A percentile compares a stretch with the other conserved stretches of the same genome.
These are phyloP conservation scores for Melangyna quadrimaculata DNA, from an alignment of 2,888 invertebrate species.

Conservation along the genomic window DNA sequence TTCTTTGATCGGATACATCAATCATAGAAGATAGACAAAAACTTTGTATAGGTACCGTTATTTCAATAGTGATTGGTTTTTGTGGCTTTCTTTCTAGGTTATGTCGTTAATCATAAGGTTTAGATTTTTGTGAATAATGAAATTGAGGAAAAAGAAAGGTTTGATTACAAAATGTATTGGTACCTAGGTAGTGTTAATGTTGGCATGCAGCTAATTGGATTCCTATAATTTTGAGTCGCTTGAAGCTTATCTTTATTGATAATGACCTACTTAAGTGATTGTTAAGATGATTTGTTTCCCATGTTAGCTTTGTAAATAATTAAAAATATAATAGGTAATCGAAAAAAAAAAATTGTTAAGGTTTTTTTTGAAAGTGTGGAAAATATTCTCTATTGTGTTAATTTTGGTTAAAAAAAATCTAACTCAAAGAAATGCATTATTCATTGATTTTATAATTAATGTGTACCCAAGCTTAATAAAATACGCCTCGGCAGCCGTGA, in stretches of 20 bases:
- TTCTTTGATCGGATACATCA: slow-evolving; percentile 49
- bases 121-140: neutral
- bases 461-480: no score
- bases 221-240: neutral
- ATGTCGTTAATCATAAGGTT: neutral
- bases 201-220: slow-evolving; percentile 44
- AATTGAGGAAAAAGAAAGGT: slow-evolving; percentile 12
- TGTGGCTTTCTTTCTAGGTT: slow-evolving; percentile 54
- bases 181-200: neutral
- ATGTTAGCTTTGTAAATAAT: neutral
- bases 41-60: neutral
- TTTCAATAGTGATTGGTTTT: slow-evolving; percentile 58
- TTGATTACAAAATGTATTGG: neutral
- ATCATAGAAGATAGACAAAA: slow-evolving; percentile 26
- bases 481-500: no score
- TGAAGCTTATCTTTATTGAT: neutral
- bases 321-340: no score
- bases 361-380: neutral
- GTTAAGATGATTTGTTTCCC: neutral
- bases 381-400: neutral
- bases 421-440: no score
- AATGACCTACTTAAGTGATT: neutral
- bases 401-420: neutral
- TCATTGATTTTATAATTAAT: no score
- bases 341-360: neutral